Percentiles rank a stretch among this genome's conserved stretches.
These are phyloP conservation scores for Drosophila auraria DNA, from an alignment of 1,140 invertebrate species.

Conservation along the genomic window DNA sequence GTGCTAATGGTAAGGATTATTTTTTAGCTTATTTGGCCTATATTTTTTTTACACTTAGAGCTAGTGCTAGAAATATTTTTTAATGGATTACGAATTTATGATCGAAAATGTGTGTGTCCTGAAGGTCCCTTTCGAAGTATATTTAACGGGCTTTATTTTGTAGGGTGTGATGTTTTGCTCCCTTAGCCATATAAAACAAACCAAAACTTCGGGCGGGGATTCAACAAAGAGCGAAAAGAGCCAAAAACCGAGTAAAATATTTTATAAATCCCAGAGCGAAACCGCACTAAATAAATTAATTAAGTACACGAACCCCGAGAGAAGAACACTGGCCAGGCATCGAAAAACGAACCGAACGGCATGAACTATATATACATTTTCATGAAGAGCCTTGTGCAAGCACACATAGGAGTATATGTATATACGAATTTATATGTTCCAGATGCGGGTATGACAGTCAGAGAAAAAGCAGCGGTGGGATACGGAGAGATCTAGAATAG, in stretches of 20 bases:
- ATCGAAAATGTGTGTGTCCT: not conserved
- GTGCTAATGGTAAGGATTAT: conserved; percentile 89
- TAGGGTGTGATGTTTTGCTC: not conserved
- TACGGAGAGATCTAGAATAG: conserved; percentile 9
- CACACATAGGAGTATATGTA: not conserved
- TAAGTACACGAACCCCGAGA: conserved; percentile 68
- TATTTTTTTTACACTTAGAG: not conserved
- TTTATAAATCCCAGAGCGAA: conserved; percentile 74
- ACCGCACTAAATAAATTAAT: conserved; percentile 79
- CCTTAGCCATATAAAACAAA: not conserved
- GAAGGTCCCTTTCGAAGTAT: not conserved
- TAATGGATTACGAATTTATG: too few species aligned
- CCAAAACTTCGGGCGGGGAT: conserved; percentile 8
- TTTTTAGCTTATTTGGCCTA: conserved; percentile 10
- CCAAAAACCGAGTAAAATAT: conserved; percentile 59
- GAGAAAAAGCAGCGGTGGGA: conserved; percentile 5
- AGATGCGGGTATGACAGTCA: conserved; percentile 14
- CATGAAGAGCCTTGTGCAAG: conserved; percentile 23
- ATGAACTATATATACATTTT: conserved; percentile 38
- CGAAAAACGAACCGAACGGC: conserved; percentile 40
- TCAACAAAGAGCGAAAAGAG: conserved; percentile 33
- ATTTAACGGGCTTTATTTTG: not conserved
- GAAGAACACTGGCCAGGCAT: conserved; percentile 14
- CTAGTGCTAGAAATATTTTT: too few species aligned
- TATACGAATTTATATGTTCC: not conserved